Conservation (phyloP, 2,888 invertebrate genomes). For the Eupithecia exiguata region DNA sequence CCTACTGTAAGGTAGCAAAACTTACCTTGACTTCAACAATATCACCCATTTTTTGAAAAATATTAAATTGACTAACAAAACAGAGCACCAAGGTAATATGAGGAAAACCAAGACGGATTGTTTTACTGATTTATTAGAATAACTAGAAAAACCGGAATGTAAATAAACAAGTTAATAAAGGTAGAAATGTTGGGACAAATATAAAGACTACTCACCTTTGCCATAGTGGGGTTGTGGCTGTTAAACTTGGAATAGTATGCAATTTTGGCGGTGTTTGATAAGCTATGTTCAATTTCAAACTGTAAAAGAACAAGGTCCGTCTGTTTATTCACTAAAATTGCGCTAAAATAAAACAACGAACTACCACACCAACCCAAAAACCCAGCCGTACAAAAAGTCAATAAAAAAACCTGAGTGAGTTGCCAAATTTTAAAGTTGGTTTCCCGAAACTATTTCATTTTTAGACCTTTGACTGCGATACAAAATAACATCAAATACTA, state of each 20-base stretch:
- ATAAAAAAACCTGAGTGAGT: background rate
- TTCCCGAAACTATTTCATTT: background rate
- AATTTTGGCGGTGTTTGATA: constrained; percentile 81
- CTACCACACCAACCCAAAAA: background rate
- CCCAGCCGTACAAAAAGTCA: constrained; percentile 3
- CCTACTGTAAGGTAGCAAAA: background rate
- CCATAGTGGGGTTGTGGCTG: constrained; percentile 87
- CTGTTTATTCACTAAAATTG: background rate
- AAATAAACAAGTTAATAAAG: constrained; percentile 51
- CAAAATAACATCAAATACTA: too few relatives aligned
- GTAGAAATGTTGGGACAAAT: constrained; percentile 31
- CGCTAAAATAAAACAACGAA: background rate
- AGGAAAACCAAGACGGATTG: constrained; percentile 19
- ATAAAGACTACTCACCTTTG: constrained; percentile 80
- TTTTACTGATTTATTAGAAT: constrained; percentile 27
- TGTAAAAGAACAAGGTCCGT: background rate
- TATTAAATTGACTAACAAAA: constrained; percentile 19
- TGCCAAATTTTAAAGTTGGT: background rate
- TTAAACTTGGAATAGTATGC: constrained; percentile 87
- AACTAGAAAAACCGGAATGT: constrained; percentile 62
- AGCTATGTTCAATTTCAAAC: constrained; percentile 21
- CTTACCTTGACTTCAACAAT: constrained; percentile 57
- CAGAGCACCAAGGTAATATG: background rate
- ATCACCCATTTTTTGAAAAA: constrained; percentile 55
- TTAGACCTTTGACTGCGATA: background rate